A percentile compares a stretch with the other conserved stretches of the same genome.
Evolutionary conservation across 2,797 vertebrate genomes (phyloP).

Genomic region (Halcyon smyrnensis): DNA sequence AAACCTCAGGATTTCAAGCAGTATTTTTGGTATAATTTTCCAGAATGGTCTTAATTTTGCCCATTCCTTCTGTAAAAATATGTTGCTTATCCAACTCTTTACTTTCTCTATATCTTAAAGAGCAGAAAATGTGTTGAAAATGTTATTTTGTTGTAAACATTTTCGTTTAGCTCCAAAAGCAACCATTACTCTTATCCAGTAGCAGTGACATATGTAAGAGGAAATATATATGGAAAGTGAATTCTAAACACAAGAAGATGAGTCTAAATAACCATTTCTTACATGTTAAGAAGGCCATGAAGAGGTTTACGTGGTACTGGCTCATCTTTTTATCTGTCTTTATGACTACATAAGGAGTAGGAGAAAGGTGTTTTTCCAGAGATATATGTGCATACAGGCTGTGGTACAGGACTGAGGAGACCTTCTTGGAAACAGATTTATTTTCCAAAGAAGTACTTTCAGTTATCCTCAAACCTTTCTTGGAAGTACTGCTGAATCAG

Average conservation of each 20-base stretch:
- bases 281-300: background rate
- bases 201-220: background rate
- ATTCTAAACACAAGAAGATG: background rate
- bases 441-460: background rate
- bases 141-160: slow-evolving; percentile 55
- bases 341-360: background rate
- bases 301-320: background rate
- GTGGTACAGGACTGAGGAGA: background rate
- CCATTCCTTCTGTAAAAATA: background rate
- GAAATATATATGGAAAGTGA: background rate
- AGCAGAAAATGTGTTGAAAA: slow-evolving; percentile 63
- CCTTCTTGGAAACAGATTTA: background rate
- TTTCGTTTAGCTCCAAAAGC: slow-evolving; percentile 44
- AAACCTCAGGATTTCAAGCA: background rate
- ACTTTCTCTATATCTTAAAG: background rate
- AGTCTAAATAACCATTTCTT: background rate
- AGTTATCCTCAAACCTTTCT: background rate
- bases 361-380: background rate
- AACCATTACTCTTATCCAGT: slow-evolving; percentile 6
- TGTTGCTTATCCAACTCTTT: background rate
- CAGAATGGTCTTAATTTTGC: background rate
- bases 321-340: background rate
- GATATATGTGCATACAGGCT: rapidly evolving
- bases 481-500: background rate
- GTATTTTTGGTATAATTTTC: background rate